Percentiles rank a stretch among this genome's conserved stretches.
phyloP scores from a whole-genome alignment of 2,797 vertebrate species.

The Pagetopsis macropterus region DNA sequence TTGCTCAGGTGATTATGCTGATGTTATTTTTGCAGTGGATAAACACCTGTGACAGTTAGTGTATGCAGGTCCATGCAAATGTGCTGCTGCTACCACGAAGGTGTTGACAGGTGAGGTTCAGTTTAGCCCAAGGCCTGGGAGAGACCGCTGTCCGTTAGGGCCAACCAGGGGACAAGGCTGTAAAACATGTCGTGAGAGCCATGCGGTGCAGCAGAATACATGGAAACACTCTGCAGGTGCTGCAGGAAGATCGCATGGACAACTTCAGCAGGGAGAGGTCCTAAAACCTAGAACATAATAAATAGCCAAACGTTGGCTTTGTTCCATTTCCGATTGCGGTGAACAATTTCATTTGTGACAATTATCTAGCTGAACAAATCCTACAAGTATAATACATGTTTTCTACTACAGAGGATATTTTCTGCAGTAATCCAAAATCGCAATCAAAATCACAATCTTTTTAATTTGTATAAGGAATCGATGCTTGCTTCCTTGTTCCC shows the following conservation, averaged over 20 bases:
- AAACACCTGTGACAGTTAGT: slow-evolving; percentile 70
- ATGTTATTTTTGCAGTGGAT: slow-evolving; percentile 34
- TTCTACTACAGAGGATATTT: no score
- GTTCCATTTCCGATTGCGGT: no score
- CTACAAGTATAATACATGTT: no score
- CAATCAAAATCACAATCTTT: no score
- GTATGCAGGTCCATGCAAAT: slow-evolving; percentile 81
- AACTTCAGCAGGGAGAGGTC: background rate
- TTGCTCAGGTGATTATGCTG: slow-evolving; percentile 54
- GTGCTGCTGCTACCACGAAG: slow-evolving; percentile 43
- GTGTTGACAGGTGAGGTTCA: slow-evolving; percentile 67
- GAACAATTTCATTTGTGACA: no score
- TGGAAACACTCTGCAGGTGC: background rate
- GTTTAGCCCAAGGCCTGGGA: slow-evolving; percentile 69
- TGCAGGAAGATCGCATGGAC: slow-evolving; percentile 1
- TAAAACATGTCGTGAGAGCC: slow-evolving; percentile 25
- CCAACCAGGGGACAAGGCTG: slow-evolving; percentile 27
- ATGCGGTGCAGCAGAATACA: slow-evolving; percentile 1
- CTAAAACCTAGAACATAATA: no score
- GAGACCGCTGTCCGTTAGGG: slow-evolving; percentile 54
- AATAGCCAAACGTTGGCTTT: no score
- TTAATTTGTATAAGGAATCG: no score
- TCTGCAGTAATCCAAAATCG: no score
- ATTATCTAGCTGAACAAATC: no score
- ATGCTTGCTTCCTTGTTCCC: no score